Conservation (phyloP, 2,888 invertebrate species). For the Amblyjoppa fuscipennis region DNA sequence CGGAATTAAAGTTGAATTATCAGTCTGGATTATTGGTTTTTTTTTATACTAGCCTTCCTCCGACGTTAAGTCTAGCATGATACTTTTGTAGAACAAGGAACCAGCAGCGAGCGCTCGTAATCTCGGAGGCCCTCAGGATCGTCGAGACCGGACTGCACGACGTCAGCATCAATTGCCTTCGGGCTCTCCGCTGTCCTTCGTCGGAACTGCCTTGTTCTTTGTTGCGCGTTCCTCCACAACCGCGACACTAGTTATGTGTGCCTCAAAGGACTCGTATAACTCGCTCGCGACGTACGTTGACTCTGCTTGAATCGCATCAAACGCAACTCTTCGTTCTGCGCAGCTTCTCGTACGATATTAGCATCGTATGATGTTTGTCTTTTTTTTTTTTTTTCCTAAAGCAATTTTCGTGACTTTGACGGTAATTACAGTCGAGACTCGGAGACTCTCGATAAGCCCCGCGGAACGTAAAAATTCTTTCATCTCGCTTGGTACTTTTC, state of each 20-base stretch:
- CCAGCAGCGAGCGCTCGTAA: conserved; percentile 27
- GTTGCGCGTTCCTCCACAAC: conserved; percentile 18
- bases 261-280: conserved; percentile 25
- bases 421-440: conserved; percentile 35
- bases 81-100: not conserved
- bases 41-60: too few species aligned
- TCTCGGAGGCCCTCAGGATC: conserved; percentile 57
- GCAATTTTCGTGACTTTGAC: conserved; percentile 34
- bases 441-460: conserved; percentile 2
- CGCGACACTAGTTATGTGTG: conserved; percentile 8
- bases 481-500: not conserved
- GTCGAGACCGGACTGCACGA: conserved; percentile 31
- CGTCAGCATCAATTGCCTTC: conserved; percentile 38
- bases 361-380: not conserved
- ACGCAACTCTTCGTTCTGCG: not conserved
- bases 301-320: conserved; percentile 6
- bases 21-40: too few species aligned
- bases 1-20: too few species aligned
- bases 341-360: not conserved
- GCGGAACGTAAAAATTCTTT: conserved; percentile 16
- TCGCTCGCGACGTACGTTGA: conserved; percentile 2
- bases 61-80: too few species aligned
- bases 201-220: conserved; percentile 44
- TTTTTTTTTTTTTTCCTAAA: conserved; percentile 26
- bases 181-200: conserved; percentile 53